Evolutionary conservation across 2,888 invertebrate genomes (phyloP).

Genomic region (Drosophila melanocephala): DNA sequence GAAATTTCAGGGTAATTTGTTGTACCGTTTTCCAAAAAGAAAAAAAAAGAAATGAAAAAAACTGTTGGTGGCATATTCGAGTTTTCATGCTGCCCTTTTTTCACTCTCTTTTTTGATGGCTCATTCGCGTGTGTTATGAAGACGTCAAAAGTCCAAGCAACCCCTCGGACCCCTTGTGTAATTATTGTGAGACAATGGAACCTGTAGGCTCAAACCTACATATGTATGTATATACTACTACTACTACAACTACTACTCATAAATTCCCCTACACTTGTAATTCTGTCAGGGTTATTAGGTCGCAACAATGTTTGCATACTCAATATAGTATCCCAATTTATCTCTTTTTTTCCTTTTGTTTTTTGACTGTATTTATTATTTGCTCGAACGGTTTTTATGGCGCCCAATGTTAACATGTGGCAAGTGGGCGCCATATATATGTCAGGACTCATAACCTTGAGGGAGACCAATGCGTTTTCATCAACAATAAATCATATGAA

Average conservation of each 20-base stretch:
- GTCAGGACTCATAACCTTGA: slow-evolving; percentile 40
- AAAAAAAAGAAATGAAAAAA: neutral
- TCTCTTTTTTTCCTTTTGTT: slow-evolving; percentile 18
- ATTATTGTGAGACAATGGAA: slow-evolving; percentile 32
- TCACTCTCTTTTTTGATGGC: slow-evolving; percentile 24
- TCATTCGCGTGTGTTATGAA: slow-evolving; percentile 78
- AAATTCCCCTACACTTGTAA: slow-evolving; percentile 26
- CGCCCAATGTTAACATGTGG: slow-evolving; percentile 53
- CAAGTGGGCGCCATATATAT: slow-evolving; percentile 31
- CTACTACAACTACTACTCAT: neutral
- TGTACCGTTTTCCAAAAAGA: slow-evolving; percentile 45
- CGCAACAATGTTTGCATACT: slow-evolving; percentile 50
- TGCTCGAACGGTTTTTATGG: slow-evolving; percentile 54
- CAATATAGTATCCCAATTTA: slow-evolving; percentile 28
- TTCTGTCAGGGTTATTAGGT: slow-evolving; percentile 35
- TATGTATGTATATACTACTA: neutral
- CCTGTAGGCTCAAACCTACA: slow-evolving; percentile 1
- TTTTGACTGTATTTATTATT: slow-evolving; percentile 38
- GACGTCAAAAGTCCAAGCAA: slow-evolving; percentile 63
- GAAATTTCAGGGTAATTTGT: slow-evolving; percentile 74
- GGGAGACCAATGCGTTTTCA: slow-evolving; percentile 67
- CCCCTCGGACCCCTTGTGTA: slow-evolving; percentile 17
- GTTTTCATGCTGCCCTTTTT: slow-evolving; percentile 23
- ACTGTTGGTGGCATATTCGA: slow-evolving; percentile 69
- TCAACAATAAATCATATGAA: slow-evolving; percentile 69